Conservation (phyloP, 92 coral and sea anemone species). For the Parazoanthus darwini region DNA sequence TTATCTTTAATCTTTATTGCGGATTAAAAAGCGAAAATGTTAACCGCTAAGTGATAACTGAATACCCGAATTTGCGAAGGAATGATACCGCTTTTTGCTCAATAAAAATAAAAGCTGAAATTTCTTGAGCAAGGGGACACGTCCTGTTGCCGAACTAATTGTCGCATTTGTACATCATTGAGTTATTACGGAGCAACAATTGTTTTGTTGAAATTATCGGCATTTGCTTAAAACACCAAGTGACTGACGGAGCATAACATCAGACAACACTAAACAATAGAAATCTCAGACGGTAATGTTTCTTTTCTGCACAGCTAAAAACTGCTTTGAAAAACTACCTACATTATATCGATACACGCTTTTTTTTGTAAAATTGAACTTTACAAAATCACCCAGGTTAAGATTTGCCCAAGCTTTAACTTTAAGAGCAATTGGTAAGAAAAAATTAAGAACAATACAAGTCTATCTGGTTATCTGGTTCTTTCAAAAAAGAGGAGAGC, state of each 20-base stretch:
- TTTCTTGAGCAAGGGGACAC: no score
- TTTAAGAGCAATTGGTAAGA: no score
- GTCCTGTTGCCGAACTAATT: neutral
- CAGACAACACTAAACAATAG: neutral
- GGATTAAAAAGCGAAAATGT: neutral
- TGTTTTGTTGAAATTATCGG: neutral
- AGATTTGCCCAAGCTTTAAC: no score
- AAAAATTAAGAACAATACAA: no score
- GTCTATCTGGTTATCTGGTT: no score
- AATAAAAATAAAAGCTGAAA: neutral
- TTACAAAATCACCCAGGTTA: no score
- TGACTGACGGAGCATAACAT: neutral
- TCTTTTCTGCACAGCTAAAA: neutral
- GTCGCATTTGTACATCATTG: neutral
- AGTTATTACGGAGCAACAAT: neutral
- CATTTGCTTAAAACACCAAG: neutral
- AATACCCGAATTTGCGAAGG: neutral
- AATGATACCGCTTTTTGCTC: neutral
- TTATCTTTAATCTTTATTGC: neutral
- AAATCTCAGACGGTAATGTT: neutral
- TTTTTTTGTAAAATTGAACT: no score
- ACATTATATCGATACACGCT: neutral
- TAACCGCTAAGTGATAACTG: neutral
- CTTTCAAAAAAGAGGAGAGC: no score
- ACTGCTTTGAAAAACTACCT: neutral